phyloP scores from a whole-genome alignment of 2,113 vertebrate species.

The Callospermophilus lateralis region DNA sequence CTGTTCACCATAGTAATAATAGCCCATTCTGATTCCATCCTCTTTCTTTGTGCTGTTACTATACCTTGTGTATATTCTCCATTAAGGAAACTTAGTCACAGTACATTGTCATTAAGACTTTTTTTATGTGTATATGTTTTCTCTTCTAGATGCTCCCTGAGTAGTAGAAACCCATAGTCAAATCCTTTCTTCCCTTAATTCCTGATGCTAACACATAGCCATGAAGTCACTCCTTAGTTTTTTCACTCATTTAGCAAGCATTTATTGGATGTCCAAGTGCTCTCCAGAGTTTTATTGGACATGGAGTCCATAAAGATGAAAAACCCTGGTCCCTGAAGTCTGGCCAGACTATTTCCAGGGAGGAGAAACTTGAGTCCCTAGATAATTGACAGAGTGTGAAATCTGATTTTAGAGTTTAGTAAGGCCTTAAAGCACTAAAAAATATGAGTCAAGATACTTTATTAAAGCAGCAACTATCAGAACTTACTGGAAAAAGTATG shows the following conservation, averaged over 20 bases:
- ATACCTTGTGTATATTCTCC: too few species aligned
- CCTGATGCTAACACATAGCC: neutral
- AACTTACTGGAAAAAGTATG: constrained; percentile 12
- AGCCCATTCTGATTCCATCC: neutral
- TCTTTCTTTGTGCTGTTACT: neutral
- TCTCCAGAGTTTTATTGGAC: neutral
- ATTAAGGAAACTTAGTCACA: neutral
- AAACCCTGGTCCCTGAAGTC: neutral
- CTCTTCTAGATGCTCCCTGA: neutral
- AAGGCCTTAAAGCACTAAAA: constrained; percentile 36
- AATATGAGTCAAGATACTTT: neutral
- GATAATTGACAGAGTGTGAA: constrained; percentile 58
- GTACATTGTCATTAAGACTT: neutral
- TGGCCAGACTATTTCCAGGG: neutral
- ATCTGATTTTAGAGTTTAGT: constrained; percentile 56
- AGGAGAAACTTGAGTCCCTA: neutral
- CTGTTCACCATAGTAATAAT: neutral
- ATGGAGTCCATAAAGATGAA: neutral
- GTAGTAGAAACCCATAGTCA: neutral
- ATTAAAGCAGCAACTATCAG: constrained; percentile 20
- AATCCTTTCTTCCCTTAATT: neutral
- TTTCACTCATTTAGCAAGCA: neutral
- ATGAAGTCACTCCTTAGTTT: neutral
- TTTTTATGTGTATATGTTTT: neutral
- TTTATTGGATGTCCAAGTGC: constrained; percentile 37